A percentile compares a stretch with the other conserved stretches of the same genome.
These are phyloP conservation scores for Sciurus carolinensis DNA, from an alignment of 2,797 vertebrate species.

Conservation along the genomic window DNA sequence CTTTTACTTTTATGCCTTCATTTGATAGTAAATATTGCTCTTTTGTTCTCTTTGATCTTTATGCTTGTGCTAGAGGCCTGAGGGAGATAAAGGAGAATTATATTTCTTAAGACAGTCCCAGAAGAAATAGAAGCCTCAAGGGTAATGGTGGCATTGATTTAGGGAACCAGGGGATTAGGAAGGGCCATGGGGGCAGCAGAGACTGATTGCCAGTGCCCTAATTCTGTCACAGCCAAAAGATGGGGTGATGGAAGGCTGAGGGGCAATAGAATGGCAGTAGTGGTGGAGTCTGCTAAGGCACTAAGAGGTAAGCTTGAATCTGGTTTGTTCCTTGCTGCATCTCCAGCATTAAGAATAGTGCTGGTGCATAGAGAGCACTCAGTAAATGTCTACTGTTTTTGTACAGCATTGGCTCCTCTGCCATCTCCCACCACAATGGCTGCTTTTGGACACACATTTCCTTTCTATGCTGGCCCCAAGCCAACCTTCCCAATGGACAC, in stretches of 20 bases:
- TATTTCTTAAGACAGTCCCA: conserved; percentile 52
- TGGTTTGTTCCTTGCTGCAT: background rate
- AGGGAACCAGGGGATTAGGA: background rate
- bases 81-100: conserved; percentile 58
- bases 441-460: conserved; percentile 93
- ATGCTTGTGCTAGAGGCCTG: conserved; percentile 22
- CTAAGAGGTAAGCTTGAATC: background rate
- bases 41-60: conserved; percentile 53
- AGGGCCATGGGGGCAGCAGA: background rate
- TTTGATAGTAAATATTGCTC: conserved; percentile 56
- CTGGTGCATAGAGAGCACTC: background rate
- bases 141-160: background rate
- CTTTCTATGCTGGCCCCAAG: conserved; percentile 93
- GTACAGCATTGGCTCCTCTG: background rate
- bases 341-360: background rate
- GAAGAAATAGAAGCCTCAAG: conserved; percentile 55
- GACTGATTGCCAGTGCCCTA: background rate
- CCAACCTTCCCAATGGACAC: conserved; percentile 92
- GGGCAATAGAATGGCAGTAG: background rate
- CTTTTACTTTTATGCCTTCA: conserved; percentile 32
- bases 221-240: background rate
- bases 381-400: background rate
- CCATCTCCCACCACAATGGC: conserved; percentile 89
- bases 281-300: background rate
- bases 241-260: background rate